Evolutionary conservation across 2,888 invertebrate genomes (phyloP).

Genomic region (Ophonus ardosiacus): DNA sequence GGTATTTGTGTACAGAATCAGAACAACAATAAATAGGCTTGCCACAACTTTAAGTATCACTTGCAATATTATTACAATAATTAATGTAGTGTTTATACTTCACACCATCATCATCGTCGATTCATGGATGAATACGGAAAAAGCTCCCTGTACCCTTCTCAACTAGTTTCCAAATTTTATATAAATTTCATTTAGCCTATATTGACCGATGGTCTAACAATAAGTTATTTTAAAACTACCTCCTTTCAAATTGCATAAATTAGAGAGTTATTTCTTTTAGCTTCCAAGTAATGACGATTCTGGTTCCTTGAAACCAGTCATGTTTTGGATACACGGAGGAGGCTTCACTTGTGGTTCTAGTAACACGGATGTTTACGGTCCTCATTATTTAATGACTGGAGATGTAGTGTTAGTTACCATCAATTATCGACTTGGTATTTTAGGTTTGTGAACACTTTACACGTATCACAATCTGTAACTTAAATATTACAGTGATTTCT

Average conservation of each 20-base stretch:
- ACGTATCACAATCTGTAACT: background rate
- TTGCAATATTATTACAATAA: too few relatives aligned
- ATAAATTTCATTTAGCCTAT: too few relatives aligned
- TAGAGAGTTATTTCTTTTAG: conserved; percentile 15
- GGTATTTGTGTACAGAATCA: too few relatives aligned
- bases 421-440: conserved; percentile 54
- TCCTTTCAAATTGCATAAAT: background rate
- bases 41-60: too few relatives aligned
- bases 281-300: conserved; percentile 12
- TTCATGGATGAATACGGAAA: too few relatives aligned
- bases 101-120: too few relatives aligned
- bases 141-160: too few relatives aligned
- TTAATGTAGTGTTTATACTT: too few relatives aligned
- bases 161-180: too few relatives aligned
- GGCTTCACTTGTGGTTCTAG: conserved; percentile 53
- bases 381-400: conserved; percentile 57
- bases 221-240: too few relatives aligned
- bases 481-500: conserved; percentile 7
- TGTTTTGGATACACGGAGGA: conserved; percentile 60
- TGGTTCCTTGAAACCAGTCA: conserved; percentile 39
- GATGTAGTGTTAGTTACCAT: conserved; percentile 58
- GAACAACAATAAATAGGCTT: too few relatives aligned
- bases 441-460: conserved; percentile 36
- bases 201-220: too few relatives aligned
- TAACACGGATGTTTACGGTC: conserved; percentile 59